Evolutionary conservation across 2,113 vertebrate genomes (phyloP).

Genomic region (Stomatorhinus ivindoensis): DNA sequence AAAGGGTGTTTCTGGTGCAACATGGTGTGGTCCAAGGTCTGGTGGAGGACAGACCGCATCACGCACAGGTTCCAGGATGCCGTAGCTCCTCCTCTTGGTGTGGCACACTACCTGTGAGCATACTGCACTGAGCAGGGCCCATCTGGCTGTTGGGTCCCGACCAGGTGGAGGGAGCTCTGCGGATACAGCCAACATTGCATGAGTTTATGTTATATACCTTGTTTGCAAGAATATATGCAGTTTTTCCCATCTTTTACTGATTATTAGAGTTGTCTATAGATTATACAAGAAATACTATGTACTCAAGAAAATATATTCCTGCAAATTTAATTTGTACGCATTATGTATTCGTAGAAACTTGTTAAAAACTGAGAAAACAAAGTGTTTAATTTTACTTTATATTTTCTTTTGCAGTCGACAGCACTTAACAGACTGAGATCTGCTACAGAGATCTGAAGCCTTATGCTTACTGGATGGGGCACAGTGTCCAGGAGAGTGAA

Average conservation of each 20-base stretch:
- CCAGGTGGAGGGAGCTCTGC: conserved; percentile 64
- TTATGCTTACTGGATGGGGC: conserved; percentile 60
- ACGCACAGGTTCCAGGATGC: neutral
- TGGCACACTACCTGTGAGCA: conserved; percentile 37
- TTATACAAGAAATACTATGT: neutral
- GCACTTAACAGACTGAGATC: neutral
- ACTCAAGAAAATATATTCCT: neutral
- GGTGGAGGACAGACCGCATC: neutral
- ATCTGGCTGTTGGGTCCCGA: conserved; percentile 67
- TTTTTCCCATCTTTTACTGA: neutral
- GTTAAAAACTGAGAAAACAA: neutral
- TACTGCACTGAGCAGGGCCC: conserved; percentile 57
- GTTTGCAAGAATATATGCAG: neutral
- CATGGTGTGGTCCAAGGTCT: neutral
- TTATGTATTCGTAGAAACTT: neutral
- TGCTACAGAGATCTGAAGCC: neutral
- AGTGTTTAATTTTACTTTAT: neutral
- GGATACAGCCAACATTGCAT: conserved; percentile 18
- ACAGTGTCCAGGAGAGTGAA: conserved; percentile 62
- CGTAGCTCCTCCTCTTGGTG: neutral
- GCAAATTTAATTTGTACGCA: neutral
- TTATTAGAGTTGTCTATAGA: neutral
- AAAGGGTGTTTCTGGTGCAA: neutral
- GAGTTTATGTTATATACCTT: neutral
- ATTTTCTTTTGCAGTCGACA: neutral